Conservation (phyloP, 2,797 vertebrate genomes). For the Enteromius paludinosus region DNA sequence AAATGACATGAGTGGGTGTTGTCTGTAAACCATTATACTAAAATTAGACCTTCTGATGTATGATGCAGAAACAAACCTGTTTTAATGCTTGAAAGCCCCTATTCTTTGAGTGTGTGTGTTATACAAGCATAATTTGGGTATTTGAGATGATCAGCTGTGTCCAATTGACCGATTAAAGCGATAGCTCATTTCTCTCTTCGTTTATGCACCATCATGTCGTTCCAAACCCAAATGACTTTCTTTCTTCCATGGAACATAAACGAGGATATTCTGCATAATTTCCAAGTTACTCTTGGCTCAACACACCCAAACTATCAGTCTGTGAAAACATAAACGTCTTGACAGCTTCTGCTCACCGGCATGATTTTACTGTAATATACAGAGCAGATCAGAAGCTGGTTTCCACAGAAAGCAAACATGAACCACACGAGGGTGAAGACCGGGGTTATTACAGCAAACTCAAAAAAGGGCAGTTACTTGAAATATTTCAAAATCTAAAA, state of each 20-base stretch:
- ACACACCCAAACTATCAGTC: not conserved
- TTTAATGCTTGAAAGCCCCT: not conserved
- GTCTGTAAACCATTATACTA: not conserved
- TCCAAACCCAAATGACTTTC: not conserved
- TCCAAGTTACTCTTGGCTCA: not conserved
- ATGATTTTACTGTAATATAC: not conserved
- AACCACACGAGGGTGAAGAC: not conserved
- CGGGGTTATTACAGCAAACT: not conserved
- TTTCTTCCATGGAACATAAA: not conserved
- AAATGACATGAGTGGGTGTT: not conserved
- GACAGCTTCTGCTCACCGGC: not conserved
- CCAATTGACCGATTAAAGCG: not conserved
- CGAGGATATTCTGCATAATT: not conserved
- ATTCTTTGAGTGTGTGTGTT: not conserved
- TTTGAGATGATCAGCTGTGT: not conserved
- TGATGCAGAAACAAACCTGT: not conserved
- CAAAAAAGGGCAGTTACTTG: not conserved
- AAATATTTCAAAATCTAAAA: not conserved
- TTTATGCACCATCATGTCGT: not conserved
- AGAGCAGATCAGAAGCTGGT: not conserved
- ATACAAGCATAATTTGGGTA: not conserved
- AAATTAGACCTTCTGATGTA: no score
- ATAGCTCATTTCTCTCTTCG: not conserved
- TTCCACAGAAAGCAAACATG: not conserved
- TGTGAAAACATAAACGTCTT: not conserved